These are phyloP conservation scores for Pachliopta kotzebuea DNA, from an alignment of 2,888 invertebrate species.

Conservation along the genomic window DNA sequence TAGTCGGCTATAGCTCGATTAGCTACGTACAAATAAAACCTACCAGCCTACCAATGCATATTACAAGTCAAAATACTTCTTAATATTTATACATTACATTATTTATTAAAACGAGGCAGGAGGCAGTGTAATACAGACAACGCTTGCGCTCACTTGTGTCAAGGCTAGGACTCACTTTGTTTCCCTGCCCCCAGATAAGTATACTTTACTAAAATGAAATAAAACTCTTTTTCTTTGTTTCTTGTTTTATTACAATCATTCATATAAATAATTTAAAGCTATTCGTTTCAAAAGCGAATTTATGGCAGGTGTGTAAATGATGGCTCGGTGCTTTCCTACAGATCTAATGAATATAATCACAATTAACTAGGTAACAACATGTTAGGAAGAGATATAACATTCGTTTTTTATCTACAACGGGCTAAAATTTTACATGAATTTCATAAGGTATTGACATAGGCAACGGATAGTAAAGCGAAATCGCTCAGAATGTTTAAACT, in stretches of 20 bases:
- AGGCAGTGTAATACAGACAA: no score
- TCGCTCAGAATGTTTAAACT: no score
- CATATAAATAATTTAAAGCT: constrained; percentile 30
- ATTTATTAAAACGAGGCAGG: no score
- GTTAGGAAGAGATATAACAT: constrained; percentile 2
- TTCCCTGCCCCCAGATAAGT: no score
- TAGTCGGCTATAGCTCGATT: constrained; percentile 64
- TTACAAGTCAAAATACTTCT: constrained; percentile 40
- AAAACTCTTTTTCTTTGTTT: constrained; percentile 2
- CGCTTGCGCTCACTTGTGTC: no score
- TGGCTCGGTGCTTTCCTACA: constrained; percentile 47
- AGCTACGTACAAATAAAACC: constrained; percentile 68
- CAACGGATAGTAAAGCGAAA: no score
- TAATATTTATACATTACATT: constrained; percentile 33
- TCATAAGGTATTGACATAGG: no score
- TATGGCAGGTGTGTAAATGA: constrained; percentile 52
- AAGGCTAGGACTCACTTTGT: no score
- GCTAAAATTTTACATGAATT: no score
- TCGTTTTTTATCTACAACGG: no score
- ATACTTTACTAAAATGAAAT: constrained; percentile 14
- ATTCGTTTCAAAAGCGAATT: constrained; percentile 41
- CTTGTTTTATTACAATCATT: constrained; percentile 19
- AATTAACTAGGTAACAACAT: constrained; percentile 28
- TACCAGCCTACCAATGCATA: constrained; percentile 55
- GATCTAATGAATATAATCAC: constrained; percentile 27